Evolutionary conservation across 2,113 vertebrate species (phyloP).

Genomic region (Labeo rohita): DNA sequence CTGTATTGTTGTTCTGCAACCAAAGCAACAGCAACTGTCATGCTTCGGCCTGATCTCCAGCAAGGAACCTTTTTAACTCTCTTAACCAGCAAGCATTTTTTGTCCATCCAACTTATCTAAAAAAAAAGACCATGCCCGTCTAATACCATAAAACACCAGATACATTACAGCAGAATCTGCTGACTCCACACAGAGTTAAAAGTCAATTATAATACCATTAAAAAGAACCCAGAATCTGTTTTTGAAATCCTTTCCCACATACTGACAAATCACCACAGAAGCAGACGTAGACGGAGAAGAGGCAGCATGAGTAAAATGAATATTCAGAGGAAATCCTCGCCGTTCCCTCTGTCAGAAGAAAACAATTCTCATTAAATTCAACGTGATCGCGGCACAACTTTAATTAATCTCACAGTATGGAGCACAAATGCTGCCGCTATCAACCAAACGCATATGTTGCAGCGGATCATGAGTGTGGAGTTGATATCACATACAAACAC

Average conservation of each 20-base stretch:
- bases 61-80: neutral
- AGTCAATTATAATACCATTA: constrained; percentile 6
- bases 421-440: constrained; percentile 34
- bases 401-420: constrained; percentile 48
- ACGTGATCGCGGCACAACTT: neutral
- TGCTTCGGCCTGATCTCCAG: neutral
- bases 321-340: constrained; percentile 3
- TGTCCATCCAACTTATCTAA: neutral
- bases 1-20: neutral
- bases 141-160: neutral
- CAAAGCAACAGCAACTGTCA: neutral
- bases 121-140: neutral
- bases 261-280: constrained; percentile 7
- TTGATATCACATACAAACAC: constrained; percentile 22
- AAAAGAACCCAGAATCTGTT: neutral
- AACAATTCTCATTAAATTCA: constrained; percentile 36
- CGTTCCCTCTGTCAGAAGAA: neutral
- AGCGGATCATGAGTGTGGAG: constrained; percentile 36
- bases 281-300: neutral
- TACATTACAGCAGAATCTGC: neutral
- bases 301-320: neutral
- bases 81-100: neutral
- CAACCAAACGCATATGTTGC: constrained; percentile 41
- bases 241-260: constrained; percentile 11
- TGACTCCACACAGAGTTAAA: neutral